A percentile compares a stretch with the other conserved stretches of the same genome.
phyloP scores from a whole-genome alignment of 2,113 vertebrate genomes.

The Pollachius pollachius region DNA sequence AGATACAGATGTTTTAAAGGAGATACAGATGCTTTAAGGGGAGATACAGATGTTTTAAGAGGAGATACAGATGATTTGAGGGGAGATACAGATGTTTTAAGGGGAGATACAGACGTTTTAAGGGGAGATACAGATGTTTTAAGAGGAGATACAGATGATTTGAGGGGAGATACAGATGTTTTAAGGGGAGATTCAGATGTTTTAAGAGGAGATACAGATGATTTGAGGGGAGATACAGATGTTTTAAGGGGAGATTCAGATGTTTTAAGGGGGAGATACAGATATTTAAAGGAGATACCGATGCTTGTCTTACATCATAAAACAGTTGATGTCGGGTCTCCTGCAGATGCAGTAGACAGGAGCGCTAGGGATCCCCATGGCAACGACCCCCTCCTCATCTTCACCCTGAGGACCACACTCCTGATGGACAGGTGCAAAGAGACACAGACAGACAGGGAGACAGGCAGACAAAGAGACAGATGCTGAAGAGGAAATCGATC shows the following conservation, averaged over 20 bases:
- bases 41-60: too few relatives aligned
- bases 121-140: too few relatives aligned
- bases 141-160: too few relatives aligned
- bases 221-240: not conserved
- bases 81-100: too few relatives aligned
- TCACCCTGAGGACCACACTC: conserved; percentile 56
- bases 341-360: conserved; percentile 87
- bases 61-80: too few relatives aligned
- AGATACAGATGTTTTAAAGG: too few relatives aligned
- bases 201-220: conserved; percentile 5
- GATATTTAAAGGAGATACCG: too few relatives aligned
- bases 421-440: conserved; percentile 8
- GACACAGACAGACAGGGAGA: not conserved
- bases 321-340: conserved; percentile 89
- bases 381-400: conserved; percentile 58
- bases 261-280: not conserved
- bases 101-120: too few relatives aligned
- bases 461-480: too few relatives aligned
- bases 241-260: not conserved
- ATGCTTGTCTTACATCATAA: conserved; percentile 81
- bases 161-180: not conserved
- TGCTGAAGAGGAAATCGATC: too few relatives aligned
- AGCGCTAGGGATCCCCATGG: conserved; percentile 57
- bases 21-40: too few relatives aligned
- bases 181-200: not conserved